Conservation (phyloP, 2,113 vertebrate species). For the Periophthalmodon schlosseri region DNA sequence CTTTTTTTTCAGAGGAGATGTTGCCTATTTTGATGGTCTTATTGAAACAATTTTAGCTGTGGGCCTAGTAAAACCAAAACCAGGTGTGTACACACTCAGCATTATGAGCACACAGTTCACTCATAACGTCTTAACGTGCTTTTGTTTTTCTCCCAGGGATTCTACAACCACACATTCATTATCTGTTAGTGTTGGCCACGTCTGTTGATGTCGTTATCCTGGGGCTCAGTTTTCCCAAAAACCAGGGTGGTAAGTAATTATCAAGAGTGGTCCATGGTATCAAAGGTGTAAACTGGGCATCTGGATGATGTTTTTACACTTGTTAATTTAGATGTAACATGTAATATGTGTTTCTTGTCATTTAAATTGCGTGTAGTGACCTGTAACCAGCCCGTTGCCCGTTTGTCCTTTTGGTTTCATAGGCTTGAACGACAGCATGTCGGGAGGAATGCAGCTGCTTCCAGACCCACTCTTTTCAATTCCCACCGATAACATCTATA, state of each 20-base stretch:
- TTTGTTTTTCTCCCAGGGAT: slow-evolving; percentile 82
- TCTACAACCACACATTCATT: slow-evolving; percentile 93
- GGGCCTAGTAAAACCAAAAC: slow-evolving; percentile 92
- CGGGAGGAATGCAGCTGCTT: slow-evolving; percentile 92
- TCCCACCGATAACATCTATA: slow-evolving; percentile 95
- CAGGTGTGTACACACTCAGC: slow-evolving; percentile 75
- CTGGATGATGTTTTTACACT: not conserved
- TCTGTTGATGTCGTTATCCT: slow-evolving; percentile 96
- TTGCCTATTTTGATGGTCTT: slow-evolving; percentile 95
- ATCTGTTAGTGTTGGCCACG: slow-evolving; percentile 92
- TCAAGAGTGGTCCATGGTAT: not conserved
- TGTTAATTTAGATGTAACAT: not conserved
- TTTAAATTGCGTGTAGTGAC: too few relatives aligned
- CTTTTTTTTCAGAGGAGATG: slow-evolving; percentile 83
- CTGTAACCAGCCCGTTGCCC: not conserved
- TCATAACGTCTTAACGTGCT: not conserved
- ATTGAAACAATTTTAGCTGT: slow-evolving; percentile 98
- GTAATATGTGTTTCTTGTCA: not conserved
- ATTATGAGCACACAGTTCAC: not conserved
- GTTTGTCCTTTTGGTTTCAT: slow-evolving; percentile 24
- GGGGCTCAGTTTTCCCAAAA: slow-evolving; percentile 88
- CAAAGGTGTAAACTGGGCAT: not conserved
- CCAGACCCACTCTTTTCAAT: slow-evolving; percentile 95
- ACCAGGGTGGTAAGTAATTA: slow-evolving; percentile 83
- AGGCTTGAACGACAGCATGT: slow-evolving; percentile 91